These are phyloP conservation scores for Paramisgurnus dabryanus DNA, from an alignment of 2,113 vertebrate genomes.

Conservation along the genomic window DNA sequence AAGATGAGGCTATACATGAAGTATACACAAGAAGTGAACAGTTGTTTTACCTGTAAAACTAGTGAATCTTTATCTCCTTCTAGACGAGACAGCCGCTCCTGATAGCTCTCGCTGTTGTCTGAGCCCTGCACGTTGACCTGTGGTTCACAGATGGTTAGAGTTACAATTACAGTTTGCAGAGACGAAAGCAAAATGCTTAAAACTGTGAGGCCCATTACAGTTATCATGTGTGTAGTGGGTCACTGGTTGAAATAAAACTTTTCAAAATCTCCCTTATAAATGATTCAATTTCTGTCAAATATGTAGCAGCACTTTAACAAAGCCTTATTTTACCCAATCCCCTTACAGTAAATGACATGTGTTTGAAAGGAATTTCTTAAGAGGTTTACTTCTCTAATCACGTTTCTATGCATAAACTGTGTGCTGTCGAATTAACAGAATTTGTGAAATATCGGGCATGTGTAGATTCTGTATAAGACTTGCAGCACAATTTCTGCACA, in stretches of 20 bases:
- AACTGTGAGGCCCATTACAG: not conserved
- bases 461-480: no score
- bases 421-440: not conserved
- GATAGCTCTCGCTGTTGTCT: slow-evolving; percentile 86
- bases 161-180: not conserved
- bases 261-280: not conserved
- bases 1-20: no score
- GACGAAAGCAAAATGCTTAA: not conserved
- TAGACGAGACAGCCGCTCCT: slow-evolving; percentile 89
- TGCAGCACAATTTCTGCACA: not conserved
- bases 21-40: not conserved
- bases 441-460: not conserved
- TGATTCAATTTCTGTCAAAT: not conserved
- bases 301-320: not conserved
- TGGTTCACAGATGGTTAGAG: slow-evolving; percentile 15
- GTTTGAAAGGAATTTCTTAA: slow-evolving; percentile 31
- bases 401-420: not conserved
- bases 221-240: not conserved
- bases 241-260: not conserved
- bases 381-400: slow-evolving; percentile 25
- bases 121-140: slow-evolving; percentile 83
- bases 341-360: not conserved
- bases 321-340: not conserved
- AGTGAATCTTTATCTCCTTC: slow-evolving; percentile 97
- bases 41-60: slow-evolving; percentile 87